Evolutionary conservation across 1,140 invertebrate genomes (phyloP), one percentile per base, ranked within the genome.

Genomic region (Lethocerus indicus): DNA sequence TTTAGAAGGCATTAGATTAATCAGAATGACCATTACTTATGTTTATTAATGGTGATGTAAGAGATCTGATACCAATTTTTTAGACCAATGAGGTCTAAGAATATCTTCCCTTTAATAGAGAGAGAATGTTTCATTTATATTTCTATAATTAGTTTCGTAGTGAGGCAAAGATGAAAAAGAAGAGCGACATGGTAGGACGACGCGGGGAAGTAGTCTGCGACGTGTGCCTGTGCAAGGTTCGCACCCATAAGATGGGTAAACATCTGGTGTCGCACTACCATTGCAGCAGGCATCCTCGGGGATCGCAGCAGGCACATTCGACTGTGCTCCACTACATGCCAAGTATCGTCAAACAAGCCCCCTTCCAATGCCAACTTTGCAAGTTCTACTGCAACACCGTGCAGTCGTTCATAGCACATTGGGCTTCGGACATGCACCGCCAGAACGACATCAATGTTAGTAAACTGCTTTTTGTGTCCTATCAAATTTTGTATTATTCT

Each of bases 241-340:
- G 70, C 46, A 68, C 71, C 2, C 68, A 78, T 50, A 64, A 82
- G 54, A 77, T 87, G 65, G 82, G 84, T 47, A 86, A 86, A 61
- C 84, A 87, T 66, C 67, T 87, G 46, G 82, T 87, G 48, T 87
- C 83, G 25, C 81, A 81, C 63, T 87, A 81, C 63, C 84, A 87
- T 61, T 84, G 78, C 58, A n/a, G n/a, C n/a, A 71, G 79, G 56
- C 58, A 73, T 75, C 51, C 67, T 64, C 54, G 58, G 60, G 62
- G 39, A 68, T 67, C 48, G 62, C 64, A 18, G 21, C 29, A 49
- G 13, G 71, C 74, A 29, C 67, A 67, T 53, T 61, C 67, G 21
- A 70, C 83, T 56, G 74, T 88, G 36, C 66, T 87, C 21, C 72
- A 79, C 39, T 83, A 89, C 62, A 85, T 87, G 60, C 71, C 69